Percentiles rank a stretch among this genome's conserved stretches.
These are phyloP conservation scores for Lampropteryx suffumata DNA, from an alignment of 2,888 invertebrate species.

Conservation along the genomic window DNA sequence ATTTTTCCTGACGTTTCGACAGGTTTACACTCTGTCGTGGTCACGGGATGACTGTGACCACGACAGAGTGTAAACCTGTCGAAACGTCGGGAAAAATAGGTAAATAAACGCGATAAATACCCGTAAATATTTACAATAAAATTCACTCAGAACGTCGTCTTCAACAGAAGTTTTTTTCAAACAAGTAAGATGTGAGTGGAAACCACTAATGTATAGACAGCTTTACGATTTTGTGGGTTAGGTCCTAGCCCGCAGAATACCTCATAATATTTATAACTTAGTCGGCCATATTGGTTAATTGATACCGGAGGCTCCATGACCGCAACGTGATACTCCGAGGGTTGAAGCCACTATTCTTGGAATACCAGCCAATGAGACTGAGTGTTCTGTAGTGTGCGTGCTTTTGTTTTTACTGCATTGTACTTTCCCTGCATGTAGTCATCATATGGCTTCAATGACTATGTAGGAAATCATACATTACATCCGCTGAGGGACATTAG, in stretches of 20 bases:
- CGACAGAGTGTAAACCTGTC: too few relatives aligned
- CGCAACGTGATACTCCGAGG: slow-evolving; percentile 55
- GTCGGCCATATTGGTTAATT: slow-evolving; percentile 60
- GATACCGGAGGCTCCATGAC: slow-evolving; percentile 57
- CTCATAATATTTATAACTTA: slow-evolving; percentile 8
- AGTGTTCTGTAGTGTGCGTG: slow-evolving; percentile 34
- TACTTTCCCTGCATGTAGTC: slow-evolving; percentile 15
- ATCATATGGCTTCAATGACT: slow-evolving; percentile 9
- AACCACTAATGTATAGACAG: too few relatives aligned
- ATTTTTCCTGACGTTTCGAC: too few relatives aligned
- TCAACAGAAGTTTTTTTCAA: too few relatives aligned
- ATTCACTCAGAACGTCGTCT: too few relatives aligned
- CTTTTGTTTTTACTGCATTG: slow-evolving; percentile 30
- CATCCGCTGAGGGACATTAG: slow-evolving; percentile 1
- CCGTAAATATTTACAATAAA: too few relatives aligned
- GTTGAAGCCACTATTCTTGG: slow-evolving; percentile 49
- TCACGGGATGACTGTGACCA: too few relatives aligned
- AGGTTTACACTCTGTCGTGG: too few relatives aligned
- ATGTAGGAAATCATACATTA: slow-evolving; percentile 11
- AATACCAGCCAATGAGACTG: slow-evolving; percentile 47
- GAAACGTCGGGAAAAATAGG: too few relatives aligned
- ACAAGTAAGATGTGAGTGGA: too few relatives aligned
- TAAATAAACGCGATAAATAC: too few relatives aligned
- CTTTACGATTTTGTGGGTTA: not conserved
- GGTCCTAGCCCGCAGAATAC: slow-evolving; percentile 2